A percentile compares a stretch with the other conserved stretches of the same genome.
Conservation (phyloP, 1,140 invertebrate species). For the Temnothorax curvispinosus region DNA sequence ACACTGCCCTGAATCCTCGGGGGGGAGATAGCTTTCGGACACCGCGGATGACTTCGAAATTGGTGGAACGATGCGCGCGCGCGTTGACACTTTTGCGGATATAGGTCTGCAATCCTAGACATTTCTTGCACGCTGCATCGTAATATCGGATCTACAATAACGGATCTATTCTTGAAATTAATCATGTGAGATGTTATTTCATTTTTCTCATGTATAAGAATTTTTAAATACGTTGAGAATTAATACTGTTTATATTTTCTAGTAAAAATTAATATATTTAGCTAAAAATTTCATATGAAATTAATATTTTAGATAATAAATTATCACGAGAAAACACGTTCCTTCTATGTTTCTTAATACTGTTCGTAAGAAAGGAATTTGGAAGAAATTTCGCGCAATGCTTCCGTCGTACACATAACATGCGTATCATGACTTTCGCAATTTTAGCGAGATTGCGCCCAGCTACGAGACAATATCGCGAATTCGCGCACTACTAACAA, state of each 20-base stretch:
- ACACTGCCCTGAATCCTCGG: conserved; percentile 8
- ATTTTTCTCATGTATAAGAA: neutral
- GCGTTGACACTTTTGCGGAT: neutral
- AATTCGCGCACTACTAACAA: neutral
- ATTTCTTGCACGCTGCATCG: neutral
- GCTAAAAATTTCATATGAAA: neutral
- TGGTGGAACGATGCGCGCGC: neutral
- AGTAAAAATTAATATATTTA: neutral
- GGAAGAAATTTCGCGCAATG: neutral
- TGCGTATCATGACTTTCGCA: neutral
- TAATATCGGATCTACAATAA: neutral
- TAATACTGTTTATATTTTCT: neutral
- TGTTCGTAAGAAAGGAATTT: neutral
- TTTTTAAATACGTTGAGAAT: neutral
- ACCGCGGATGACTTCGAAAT: neutral
- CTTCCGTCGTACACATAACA: neutral
- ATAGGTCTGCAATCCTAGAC: neutral
- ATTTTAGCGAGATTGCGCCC: neutral
- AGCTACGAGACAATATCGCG: conserved; percentile 6
- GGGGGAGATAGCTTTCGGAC: neutral
- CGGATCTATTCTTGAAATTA: neutral
- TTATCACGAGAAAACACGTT: neutral
- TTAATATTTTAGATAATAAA: neutral
- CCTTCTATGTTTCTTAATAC: neutral
- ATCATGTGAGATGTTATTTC: neutral